A percentile compares a stretch with the other conserved stretches of the same genome.
These are phyloP conservation scores for Brachionus sp. DNA, from an alignment of 1,140 invertebrate genomes.

Conservation along the genomic window DNA sequence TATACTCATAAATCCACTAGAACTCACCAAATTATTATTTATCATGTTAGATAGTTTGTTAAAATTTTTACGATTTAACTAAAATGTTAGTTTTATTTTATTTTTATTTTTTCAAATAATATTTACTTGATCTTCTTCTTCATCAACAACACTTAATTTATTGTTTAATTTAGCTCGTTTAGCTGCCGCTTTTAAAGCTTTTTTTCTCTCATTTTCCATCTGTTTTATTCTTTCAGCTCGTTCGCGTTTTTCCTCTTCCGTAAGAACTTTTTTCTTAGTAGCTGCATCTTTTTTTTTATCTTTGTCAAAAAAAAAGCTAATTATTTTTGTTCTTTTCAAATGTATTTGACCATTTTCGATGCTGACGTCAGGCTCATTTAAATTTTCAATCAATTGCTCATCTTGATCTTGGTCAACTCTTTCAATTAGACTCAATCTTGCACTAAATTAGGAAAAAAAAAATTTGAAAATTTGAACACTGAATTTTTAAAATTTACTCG, in stretches of 20 bases:
- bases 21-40: slow-evolving; percentile 21
- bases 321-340: neutral
- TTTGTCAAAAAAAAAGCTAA: neutral
- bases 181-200: slow-evolving; percentile 43
- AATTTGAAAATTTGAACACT: neutral
- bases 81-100: neutral
- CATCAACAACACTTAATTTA: slow-evolving; percentile 20
- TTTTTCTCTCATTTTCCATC: slow-evolving; percentile 42
- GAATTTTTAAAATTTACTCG: neutral
- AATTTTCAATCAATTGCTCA: neutral
- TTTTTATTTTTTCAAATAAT: neutral
- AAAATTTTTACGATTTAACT: neutral
- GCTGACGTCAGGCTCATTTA: neutral
- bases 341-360: slow-evolving; percentile 9
- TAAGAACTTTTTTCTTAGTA: neutral
- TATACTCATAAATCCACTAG: slow-evolving; percentile 10
- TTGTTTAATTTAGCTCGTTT: slow-evolving; percentile 31
- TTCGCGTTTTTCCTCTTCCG: slow-evolving; percentile 18
- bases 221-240: neutral
- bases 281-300: neutral
- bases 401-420: neutral
- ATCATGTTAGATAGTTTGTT: slow-evolving; percentile 20
- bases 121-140: slow-evolving; percentile 1
- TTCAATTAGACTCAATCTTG: neutral
- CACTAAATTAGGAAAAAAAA: neutral